Evolutionary conservation across 2,888 invertebrate species (phyloP).

Genomic region (Cataglyphis albicans): DNA sequence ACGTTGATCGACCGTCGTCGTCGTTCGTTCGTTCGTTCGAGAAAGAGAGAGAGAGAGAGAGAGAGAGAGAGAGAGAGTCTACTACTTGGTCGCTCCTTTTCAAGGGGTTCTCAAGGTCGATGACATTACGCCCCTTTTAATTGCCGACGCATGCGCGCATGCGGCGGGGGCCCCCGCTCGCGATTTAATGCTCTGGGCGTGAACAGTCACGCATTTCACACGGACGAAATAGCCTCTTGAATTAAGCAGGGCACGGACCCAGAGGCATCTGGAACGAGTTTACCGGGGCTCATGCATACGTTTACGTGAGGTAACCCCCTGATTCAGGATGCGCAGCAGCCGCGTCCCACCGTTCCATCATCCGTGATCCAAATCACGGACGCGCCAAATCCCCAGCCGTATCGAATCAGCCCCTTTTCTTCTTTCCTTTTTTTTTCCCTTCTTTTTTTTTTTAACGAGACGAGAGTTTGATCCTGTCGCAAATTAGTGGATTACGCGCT

Average conservation of each 20-base stretch:
- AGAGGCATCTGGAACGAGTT: slow-evolving; percentile 69
- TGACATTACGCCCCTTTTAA: slow-evolving; percentile 75
- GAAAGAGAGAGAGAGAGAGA: neutral
- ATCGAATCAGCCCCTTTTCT: slow-evolving; percentile 16
- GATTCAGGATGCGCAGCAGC: slow-evolving; percentile 60
- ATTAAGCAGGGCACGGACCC: slow-evolving; percentile 71
- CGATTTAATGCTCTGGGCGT: slow-evolving; percentile 75
- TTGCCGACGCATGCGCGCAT: slow-evolving; percentile 73
- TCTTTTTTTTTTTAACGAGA: neutral
- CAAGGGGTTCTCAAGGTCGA: slow-evolving; percentile 72
- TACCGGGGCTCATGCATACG: slow-evolving; percentile 72
- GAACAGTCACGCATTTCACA: slow-evolving; percentile 77
- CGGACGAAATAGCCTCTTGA: slow-evolving; percentile 73
- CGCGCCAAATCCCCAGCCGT: slow-evolving; percentile 39
- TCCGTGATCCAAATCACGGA: slow-evolving; percentile 41
- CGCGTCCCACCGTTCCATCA: slow-evolving; percentile 57
- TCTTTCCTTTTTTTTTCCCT: neutral
- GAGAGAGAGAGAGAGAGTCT: slow-evolving; percentile 8
- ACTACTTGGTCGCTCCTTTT: slow-evolving; percentile 37
- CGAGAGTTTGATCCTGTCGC: slow-evolving; percentile 22
- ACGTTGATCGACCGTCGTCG: slow-evolving; percentile 44
- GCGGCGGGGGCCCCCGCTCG: slow-evolving; percentile 54
- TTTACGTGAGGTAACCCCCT: slow-evolving; percentile 65
- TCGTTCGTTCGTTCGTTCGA: slow-evolving; percentile 14
- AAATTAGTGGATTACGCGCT: slow-evolving; percentile 41